These are phyloP conservation scores for Tigriopus japonicus DNA, from an alignment of 1,140 invertebrate genomes.

Conservation along the genomic window DNA sequence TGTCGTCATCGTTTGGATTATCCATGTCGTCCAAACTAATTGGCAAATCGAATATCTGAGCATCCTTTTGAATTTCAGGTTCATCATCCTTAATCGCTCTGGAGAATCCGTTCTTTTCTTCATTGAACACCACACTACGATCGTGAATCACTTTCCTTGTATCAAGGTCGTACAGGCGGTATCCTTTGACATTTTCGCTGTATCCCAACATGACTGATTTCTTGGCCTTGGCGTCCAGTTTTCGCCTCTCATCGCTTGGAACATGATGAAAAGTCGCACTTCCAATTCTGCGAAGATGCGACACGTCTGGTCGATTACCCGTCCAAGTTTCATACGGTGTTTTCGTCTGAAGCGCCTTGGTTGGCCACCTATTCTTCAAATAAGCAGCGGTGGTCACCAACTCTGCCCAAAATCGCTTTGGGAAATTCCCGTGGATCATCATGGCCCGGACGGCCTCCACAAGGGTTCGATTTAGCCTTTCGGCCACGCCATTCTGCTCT, in stretches of 20 bases:
- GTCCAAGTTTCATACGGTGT: no score
- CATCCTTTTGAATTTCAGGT: no score
- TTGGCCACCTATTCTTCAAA: conserved; percentile 15
- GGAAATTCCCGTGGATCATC: conserved; percentile 16
- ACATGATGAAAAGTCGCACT: conserved; percentile 12
- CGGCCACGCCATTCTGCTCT: conserved; percentile 20
- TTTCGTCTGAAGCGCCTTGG: background rate
- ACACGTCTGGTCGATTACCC: no score
- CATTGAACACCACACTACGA: no score
- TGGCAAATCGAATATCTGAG: no score
- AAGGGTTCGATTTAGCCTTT: conserved; percentile 18
- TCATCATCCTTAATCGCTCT: no score
- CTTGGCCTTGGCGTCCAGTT: conserved; percentile 15
- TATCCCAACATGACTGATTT: background rate
- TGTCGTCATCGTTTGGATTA: no score
- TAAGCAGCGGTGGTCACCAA: conserved; percentile 17
- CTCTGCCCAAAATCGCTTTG: conserved; percentile 19
- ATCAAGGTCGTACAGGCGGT: conserved; percentile 9
- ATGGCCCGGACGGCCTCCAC: conserved; percentile 16
- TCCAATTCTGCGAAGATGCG: background rate
- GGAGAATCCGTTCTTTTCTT: no score
- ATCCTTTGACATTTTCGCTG: conserved; percentile 3
- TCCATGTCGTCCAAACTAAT: no score
- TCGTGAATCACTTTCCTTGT: background rate
- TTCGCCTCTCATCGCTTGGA: conserved; percentile 14